Conservation (phyloP, 2,888 invertebrate species). For the Oscheius onirici region DNA sequence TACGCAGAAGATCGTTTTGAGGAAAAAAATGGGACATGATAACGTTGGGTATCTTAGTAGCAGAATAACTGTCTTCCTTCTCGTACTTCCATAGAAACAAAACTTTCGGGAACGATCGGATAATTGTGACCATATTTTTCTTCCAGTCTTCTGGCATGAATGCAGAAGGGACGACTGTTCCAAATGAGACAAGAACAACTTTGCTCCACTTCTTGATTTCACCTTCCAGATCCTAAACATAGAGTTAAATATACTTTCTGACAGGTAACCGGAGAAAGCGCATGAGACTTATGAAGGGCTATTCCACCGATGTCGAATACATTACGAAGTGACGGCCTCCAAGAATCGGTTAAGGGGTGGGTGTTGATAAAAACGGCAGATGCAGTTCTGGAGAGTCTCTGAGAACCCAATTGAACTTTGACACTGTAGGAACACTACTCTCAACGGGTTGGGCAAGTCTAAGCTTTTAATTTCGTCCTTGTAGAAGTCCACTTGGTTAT, state of each 20-base stretch:
- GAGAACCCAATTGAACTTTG: not conserved
- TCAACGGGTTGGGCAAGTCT: not conserved
- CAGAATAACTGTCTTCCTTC: slow-evolving; percentile 33
- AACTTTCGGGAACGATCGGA: slow-evolving; percentile 41
- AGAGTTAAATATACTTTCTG: no score
- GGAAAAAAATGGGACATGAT: slow-evolving; percentile 10
- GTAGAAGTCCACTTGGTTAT: slow-evolving; percentile 15
- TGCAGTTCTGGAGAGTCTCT: not conserved
- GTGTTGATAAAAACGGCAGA: slow-evolving; percentile 26
- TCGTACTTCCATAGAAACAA: slow-evolving; percentile 58
- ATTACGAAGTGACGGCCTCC: slow-evolving; percentile 10
- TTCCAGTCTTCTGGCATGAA: slow-evolving; percentile 46
- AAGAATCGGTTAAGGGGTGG: slow-evolving; percentile 23
- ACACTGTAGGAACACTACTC: not conserved
- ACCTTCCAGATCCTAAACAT: slow-evolving; percentile 31
- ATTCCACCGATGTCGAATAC: slow-evolving; percentile 47
- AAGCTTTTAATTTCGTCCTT: not conserved
- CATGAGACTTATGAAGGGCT: slow-evolving; percentile 35
- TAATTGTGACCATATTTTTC: slow-evolving; percentile 34
- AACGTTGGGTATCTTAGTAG: not conserved
- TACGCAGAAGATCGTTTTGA: slow-evolving; percentile 29
- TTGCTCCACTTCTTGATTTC: slow-evolving; percentile 32
- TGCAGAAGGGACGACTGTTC: slow-evolving; percentile 48
- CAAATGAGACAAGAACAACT: slow-evolving; percentile 47
- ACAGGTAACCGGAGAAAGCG: not conserved